Base-by-base conservation (phyloP, 2,113 vertebrate genomes). In the Crypturellus undulatus region DNA sequence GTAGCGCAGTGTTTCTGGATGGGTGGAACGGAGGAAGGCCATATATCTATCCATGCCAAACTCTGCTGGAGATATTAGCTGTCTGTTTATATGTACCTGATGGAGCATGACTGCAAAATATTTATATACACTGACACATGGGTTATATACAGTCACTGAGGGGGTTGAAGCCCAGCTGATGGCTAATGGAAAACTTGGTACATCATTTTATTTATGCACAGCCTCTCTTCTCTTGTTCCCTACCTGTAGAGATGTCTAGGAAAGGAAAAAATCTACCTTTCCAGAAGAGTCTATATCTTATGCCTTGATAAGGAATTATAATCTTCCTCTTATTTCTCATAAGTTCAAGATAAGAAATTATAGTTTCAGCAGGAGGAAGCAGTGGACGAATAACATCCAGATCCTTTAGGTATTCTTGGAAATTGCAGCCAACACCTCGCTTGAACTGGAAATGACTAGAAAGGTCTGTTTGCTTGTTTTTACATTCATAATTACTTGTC, bases 21-120 rank as follows among this genome's bases (percentile, higher is more conserved):
- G 85, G 89, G 78, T 30, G 49, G 79, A 64, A 5, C 24, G 3
- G 45, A 52, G 58, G 22, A 42, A 82, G 76, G 36, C 82, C 79
- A 12, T 95, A 21, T 22, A 85, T 93, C 87, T 88, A 15, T 43
- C 51, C n/a, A 25, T 2, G 34, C 92, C 87, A 76, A 91, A 87
- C 83, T 70, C 91, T 36, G 84, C 5, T 67, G 86, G 91, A 93
- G 73, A 76, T 85, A 93, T 79, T 90, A 91, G 75, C 79, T 71
- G 80, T 42, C 68, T 95, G 92, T 90, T 96, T 93, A 92, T 90
- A 93, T 59, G 91, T 58, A 96, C 91, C 93, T 91, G 94, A 89
- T 91, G 88, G 92, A 94, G 71, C 86, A 72, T 79, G 94, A 93
- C 94, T 49, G 72, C 79, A 65, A 51, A 85, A 77, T 84, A 94